phyloP scores from a whole-genome alignment of 2,113 vertebrate genomes.

The human (Homo sapiens) region GRCh38 chr12:2422001-2422500 shows the following conservation, averaged over 20 bases:
- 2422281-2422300: slow-evolving; percentile 10
- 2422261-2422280: background rate
- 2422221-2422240: slow-evolving; percentile 41
- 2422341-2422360: background rate
- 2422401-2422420: background rate
- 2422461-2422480: background rate
- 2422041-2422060: slow-evolving; percentile 72
- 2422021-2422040: slow-evolving; percentile 70
- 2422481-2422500: background rate
- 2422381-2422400: background rate
- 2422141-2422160: slow-evolving; percentile 72
- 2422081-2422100: slow-evolving; percentile 64
- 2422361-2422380: background rate
- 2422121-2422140: slow-evolving; percentile 77
- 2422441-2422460: background rate
- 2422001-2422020: slow-evolving; percentile 56
- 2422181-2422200: slow-evolving; percentile 79
- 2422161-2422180: slow-evolving; percentile 68
- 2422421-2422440: background rate
- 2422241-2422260: slow-evolving; percentile 47
- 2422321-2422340: background rate
- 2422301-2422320: slow-evolving; percentile 44
- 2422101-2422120: slow-evolving; percentile 76
- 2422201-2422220: slow-evolving; percentile 76
- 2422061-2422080: slow-evolving; percentile 67